phyloP scores from a whole-genome alignment of 2,888 invertebrate genomes.

The Drosophila tanythrix region DNA sequence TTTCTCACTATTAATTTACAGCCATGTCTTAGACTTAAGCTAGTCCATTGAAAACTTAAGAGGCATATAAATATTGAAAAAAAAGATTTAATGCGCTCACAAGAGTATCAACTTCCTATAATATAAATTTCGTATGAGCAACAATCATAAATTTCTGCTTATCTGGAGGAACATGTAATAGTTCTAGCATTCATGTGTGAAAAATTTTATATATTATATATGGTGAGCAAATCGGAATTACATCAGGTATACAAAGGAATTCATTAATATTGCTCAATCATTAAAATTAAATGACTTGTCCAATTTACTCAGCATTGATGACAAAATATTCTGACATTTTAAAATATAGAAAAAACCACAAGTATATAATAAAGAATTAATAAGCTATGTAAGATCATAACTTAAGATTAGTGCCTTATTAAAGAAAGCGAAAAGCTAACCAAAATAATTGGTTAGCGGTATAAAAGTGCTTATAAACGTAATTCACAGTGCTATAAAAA shows the following conservation, averaged over 20 bases:
- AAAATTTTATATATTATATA: constrained; percentile 11
- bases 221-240: background rate
- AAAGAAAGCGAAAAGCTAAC: constrained; percentile 27
- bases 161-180: constrained; percentile 3
- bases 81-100: background rate
- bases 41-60: background rate
- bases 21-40: background rate
- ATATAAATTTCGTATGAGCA: background rate
- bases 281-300: constrained; percentile 3
- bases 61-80: background rate
- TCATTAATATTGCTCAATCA: constrained; percentile 9
- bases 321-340: background rate
- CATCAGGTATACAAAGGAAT: background rate
- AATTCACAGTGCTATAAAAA: constrained; percentile 32
- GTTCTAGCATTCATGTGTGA: constrained; percentile 5
- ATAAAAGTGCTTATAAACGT: constrained; percentile 24
- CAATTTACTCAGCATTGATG: background rate
- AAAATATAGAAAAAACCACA: background rate
- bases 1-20: background rate
- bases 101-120: background rate
- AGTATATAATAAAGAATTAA: background rate
- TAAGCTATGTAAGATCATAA: background rate
- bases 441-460: constrained; percentile 28
- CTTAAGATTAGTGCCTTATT: constrained; percentile 23
- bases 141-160: constrained; percentile 11